These are phyloP conservation scores for Drosophila bifasciata DNA, from an alignment of 1,140 invertebrate species.

Conservation along the genomic window DNA sequence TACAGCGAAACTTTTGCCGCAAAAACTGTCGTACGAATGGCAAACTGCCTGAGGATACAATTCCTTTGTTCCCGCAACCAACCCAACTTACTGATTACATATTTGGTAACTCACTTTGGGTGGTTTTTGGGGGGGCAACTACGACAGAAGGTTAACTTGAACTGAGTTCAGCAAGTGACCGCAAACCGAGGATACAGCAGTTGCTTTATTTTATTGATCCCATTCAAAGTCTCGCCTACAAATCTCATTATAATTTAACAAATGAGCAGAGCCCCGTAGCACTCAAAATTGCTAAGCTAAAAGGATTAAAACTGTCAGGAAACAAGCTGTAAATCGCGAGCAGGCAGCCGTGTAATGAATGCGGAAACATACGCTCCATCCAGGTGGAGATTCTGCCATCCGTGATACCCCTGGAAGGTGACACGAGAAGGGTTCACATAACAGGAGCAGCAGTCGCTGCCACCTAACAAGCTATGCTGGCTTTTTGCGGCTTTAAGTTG, in stretches of 20 bases:
- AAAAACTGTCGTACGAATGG: conserved; percentile 13
- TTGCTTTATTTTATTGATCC: conserved; percentile 28
- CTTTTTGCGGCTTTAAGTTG: conserved; percentile 73
- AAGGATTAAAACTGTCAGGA: conserved; percentile 62
- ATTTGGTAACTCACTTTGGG: conserved; percentile 14
- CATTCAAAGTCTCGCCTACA: background rate
- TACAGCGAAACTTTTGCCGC: conserved; percentile 8
- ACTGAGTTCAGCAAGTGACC: conserved; percentile 29
- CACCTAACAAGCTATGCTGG: conserved; percentile 58
- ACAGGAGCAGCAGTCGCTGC: background rate
- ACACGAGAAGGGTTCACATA: conserved; percentile 5
- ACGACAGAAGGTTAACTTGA: background rate
- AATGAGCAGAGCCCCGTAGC: conserved; percentile 50
- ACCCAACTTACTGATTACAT: conserved; percentile 1
- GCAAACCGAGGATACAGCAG: conserved; percentile 23
- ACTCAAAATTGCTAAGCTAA: conserved; percentile 60
- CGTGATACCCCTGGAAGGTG: conserved; percentile 17
- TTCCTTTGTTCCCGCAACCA: conserved; percentile 13
- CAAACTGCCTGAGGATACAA: conserved; percentile 2
- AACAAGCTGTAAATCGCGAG: conserved; percentile 58
- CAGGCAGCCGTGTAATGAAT: conserved; percentile 61
- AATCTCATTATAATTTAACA: conserved; percentile 69
- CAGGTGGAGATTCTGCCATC: conserved; percentile 44
- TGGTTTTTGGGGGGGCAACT: background rate
- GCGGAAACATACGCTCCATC: conserved; percentile 52